Conservation (phyloP, 2,888 invertebrate species). For the Tinea pellionella region DNA sequence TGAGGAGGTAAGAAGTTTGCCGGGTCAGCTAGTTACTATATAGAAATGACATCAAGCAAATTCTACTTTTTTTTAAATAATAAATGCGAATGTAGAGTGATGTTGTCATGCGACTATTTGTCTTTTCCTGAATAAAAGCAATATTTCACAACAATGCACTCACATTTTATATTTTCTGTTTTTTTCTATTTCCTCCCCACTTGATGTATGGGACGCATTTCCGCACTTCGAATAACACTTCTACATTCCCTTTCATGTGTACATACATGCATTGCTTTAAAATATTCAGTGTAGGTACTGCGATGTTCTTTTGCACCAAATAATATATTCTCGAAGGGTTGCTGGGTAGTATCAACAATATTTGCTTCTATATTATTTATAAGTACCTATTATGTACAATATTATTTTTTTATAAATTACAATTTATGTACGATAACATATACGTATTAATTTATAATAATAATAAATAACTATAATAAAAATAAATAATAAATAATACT, state of each 20-base stretch:
- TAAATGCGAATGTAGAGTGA: not conserved
- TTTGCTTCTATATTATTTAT: too few species aligned
- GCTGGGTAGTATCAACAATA: not conserved
- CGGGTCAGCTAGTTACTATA: too few species aligned
- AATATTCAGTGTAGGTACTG: slow-evolving; percentile 40
- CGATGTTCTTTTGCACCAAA: not conserved
- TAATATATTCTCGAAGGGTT: not conserved
- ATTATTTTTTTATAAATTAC: too few species aligned
- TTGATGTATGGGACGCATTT: slow-evolving; percentile 66
- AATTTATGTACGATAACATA: too few species aligned
- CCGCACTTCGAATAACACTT: slow-evolving; percentile 60
- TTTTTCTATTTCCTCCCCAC: slow-evolving; percentile 58
- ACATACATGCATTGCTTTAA: slow-evolving; percentile 47
- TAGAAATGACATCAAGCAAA: too few species aligned
- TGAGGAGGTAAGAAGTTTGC: too few species aligned
- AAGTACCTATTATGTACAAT: too few species aligned
- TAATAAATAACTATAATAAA: too few species aligned
- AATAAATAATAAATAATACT: too few species aligned
- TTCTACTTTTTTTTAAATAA: too few species aligned
- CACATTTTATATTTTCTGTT: slow-evolving; percentile 55
- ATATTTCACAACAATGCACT: slow-evolving; percentile 55
- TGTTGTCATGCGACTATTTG: slow-evolving; percentile 31
- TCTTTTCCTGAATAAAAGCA: slow-evolving; percentile 54
- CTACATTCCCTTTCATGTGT: slow-evolving; percentile 61
- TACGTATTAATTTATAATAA: too few species aligned